Base-by-base conservation (phyloP, 2,113 vertebrate genomes). In the Lagopus leucura region DNA sequence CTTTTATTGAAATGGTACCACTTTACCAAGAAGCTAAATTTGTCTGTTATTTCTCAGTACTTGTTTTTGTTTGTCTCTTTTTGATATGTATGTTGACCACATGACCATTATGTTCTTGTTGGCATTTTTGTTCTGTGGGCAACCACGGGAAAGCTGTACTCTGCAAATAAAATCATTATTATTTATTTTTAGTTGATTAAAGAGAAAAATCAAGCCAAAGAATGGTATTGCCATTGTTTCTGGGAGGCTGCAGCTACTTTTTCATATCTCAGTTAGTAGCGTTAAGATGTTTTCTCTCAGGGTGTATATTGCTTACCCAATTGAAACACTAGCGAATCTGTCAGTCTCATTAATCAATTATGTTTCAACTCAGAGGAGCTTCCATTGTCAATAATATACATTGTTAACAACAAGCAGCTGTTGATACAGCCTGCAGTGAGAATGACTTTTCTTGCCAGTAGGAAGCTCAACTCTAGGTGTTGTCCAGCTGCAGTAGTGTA, bases 221-320 rank as follows among this genome's bases (percentile, higher is more conserved):
- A 77, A 65, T 38, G 24, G n/a, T 45, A 30, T 24, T 16, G 10
- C 34, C 63, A 71, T 17, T 54, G 27, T 17, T 9, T 14, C 13
- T 4, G 27, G 8, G 14, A 48, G 6, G 42, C 60, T 86, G 69
- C 64, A 77, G 64, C 55, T 88, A 64, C 60, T 88, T 95, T 85
- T 93, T 63, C 6, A 0, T 57, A 7, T 43, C 42, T 78, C 66
- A 42, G 0, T 80, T 50, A 82, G n/a, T 54, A 86, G 72, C 50
- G 76, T 76, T 76, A 82, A 82, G 67, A 73, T 73, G 38, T 75
- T 88, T 96, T 79, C 25, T 90, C 48, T 82, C n/a, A 45, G 42
- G 60, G 54, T 57, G 17, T 79, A 1, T 79, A 48, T 81, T 92
- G 57, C 48, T 87, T 71, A 66, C 27, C 16, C 72, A 88, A 80